Base-by-base conservation (phyloP, 2,797 vertebrate genomes). In the Chloroceryle amazona region DNA sequence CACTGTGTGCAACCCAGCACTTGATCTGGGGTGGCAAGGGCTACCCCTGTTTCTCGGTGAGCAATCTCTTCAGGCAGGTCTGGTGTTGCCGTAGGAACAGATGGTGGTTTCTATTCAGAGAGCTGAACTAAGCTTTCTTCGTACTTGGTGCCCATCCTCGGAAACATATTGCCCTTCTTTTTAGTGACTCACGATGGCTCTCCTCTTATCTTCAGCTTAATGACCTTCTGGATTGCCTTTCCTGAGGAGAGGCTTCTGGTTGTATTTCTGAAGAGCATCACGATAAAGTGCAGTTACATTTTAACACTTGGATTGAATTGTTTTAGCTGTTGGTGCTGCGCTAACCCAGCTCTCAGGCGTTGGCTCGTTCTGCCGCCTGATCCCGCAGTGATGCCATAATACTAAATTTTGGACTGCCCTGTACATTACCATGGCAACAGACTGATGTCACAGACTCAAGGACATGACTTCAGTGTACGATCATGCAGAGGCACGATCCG, bases 361-460 rank as follows among this genome's bases (percentile, higher is more conserved):
- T 84, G 81, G 63, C 92, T 85, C 70, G 49, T 86, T 89, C 87
- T 46, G 90, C 92, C 79, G 82, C 49, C 87, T 92, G 92, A 96
- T 96, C 95, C 96, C 1, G 95, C 97, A 91, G 93, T 97, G 93
- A 90, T 96, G 96, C 95, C 91, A 86, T 96, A 92, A 88, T 66
- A 86, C 92, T 84, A 93, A 93, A 95, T 96, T 96, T 96, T 96
- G 92, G 95, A 94, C 93, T 94, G 94, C 96, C 96, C 91, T 51
- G 83, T 57, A 42, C 76, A 7, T 98, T 95, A 54, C 97, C 90
- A 89, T 97, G 92, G 97, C 87, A 97, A 98, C 97, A 92, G 96
- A 91, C 97, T 98, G 97, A 97, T 97, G 97, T 98, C 97, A 97
- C 95, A 52, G 76, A 26, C 96, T 97, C 96, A 97, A 97, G 97